Evolutionary conservation across 1,140 invertebrate genomes (phyloP), one percentile per base, ranked within the genome.

Genomic region (Zaprionus tsacasi): DNA sequence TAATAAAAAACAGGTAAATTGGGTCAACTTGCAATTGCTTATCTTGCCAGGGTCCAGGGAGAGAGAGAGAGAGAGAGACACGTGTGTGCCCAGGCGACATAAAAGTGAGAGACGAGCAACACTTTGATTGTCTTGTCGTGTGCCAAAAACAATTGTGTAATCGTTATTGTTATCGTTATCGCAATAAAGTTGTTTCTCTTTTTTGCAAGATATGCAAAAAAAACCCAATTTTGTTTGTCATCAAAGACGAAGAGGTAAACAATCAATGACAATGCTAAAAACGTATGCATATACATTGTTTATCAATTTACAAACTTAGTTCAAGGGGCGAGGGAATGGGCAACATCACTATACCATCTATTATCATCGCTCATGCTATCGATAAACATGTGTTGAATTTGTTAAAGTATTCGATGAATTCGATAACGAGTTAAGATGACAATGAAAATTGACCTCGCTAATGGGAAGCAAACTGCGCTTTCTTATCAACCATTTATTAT

Each of bases 1-100:
- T 65, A 76, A 67, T 76, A 60, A 66, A 17, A 59, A 59, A 71
- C 40, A 21, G n/a, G 21, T 54, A 60, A 71, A 66, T 72, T 67
- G 61, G 60, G 74, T 72, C 73, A 76, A 27, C 65, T 33, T 43
- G 54, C 38, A 43, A 7, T 48, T 38, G 30, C 27, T 36, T 55
- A 58, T 57, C 50, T 70, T 11, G 1, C 21, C 27, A 5, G 6
- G 40, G 7, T 12, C 35, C 27, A 38, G 52, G 30, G 38, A 27
- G 30, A 54, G 17, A 25, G 12, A 43, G 40, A 15, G n/a, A 10
- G n/a, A 10, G n/a, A 43, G n/a, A 45, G 33, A 35, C 15, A 13
- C 15, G 40, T 17, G 7, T 40, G 13, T 40, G 33, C 10, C 45
- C 27, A 30, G 27, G 27, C 27, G 3, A 3, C 27, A 30, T 21